These are phyloP conservation scores for Seriola dumerili DNA, from an alignment of 2,113 vertebrate genomes.

Conservation along the genomic window DNA sequence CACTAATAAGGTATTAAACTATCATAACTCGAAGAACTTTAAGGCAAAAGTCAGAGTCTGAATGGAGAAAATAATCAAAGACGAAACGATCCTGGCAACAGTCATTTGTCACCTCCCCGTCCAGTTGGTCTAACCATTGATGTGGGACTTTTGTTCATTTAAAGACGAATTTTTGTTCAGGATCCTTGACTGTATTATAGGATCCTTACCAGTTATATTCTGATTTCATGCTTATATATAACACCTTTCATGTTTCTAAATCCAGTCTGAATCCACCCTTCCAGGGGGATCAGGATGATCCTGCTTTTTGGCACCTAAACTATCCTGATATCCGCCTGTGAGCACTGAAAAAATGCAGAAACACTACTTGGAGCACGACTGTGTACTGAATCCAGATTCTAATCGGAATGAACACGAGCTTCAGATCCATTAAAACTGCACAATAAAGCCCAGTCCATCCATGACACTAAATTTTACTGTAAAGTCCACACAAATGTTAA, in stretches of 20 bases:
- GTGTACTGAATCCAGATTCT: conserved; percentile 21
- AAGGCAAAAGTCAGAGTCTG: neutral
- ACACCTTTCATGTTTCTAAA: conserved; percentile 59
- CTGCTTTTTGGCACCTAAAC: conserved; percentile 53
- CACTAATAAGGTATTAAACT: neutral
- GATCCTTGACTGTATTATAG: conserved; percentile 1
- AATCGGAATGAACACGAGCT: conserved; percentile 21
- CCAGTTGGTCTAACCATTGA: neutral
- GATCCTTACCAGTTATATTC: conserved; percentile 17
- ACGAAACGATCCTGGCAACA: neutral
- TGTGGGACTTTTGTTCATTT: neutral
- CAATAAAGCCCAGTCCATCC: no score
- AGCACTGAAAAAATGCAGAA: conserved; percentile 14
- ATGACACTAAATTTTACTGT: no score
- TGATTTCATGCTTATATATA: conserved; percentile 42
- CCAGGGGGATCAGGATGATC: conserved; percentile 54
- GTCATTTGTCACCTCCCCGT: neutral
- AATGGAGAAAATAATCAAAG: neutral
- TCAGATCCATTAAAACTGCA: neutral
- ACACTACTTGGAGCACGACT: conserved; percentile 10
- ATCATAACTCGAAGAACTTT: neutral
- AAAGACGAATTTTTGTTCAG: neutral
- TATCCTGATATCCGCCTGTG: conserved; percentile 32
- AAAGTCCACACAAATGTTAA: no score
- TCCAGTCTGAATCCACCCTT: conserved; percentile 51